Base-by-base conservation (phyloP, 2,113 vertebrate species). In the Chlorodrepanis virens region DNA sequence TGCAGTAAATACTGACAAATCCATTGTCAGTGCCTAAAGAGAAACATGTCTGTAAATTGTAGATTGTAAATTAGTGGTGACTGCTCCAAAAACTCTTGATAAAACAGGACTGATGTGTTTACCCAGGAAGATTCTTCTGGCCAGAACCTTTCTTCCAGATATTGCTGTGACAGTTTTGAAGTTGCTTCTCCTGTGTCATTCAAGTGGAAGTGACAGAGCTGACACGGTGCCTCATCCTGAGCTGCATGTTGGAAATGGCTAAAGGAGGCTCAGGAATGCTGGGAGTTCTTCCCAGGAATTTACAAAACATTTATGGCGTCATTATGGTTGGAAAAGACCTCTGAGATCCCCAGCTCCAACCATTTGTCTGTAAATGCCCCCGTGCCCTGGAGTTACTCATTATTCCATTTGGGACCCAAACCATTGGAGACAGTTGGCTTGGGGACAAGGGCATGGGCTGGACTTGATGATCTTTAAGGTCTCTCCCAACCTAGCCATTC, bases 331-430 rank as follows among this genome's bases (percentile, higher is more conserved):
- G 77, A 39, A 52, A 82, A 67, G 45, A 14, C 19, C 19, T 74
- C 52, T 8, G 2, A 52, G 37, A n/a, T 39, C 27, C 60, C 16
- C 44, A 33, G 0, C 8, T 64, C 31, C 42, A 29, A 2, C 24
- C 21, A 1, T 33, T 10, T 27, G 14, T 35, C 31, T n/a, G 25
- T 18, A 16, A 6, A 33, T 85, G 10, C 31, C 16, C 19, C 44
- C 1, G 0, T 3, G 22, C 35, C 7, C 53, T 49, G 18, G 25
- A 57, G 20, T 40, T 28, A 6, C 4, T 2, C n/a, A 5, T 80
- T 16, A 2, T 85, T 79, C 72, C 19, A 4, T 40, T 61, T 72
- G 2, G 35, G 14, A 33, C 6, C 31, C 39, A 29, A 64, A 12
- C 25, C 10, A 0, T 8, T 3, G 1, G 5, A 10, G 20, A 5